Evolutionary conservation across 2,888 invertebrate species (phyloP).

Genomic region (Syrphus vitripennis): DNA sequence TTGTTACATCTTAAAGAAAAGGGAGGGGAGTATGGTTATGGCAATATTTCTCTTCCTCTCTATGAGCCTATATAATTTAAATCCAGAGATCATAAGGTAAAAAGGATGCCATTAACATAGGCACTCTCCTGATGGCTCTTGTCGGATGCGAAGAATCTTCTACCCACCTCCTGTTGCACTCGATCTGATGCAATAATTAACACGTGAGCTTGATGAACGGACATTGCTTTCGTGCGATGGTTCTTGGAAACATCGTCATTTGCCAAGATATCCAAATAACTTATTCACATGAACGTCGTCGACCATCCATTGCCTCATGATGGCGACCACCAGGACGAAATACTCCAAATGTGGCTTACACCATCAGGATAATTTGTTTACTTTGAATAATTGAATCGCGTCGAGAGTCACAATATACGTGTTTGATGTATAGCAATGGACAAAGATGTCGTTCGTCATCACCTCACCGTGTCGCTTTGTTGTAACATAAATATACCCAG

Average conservation of each 20-base stretch:
- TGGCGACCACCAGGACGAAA: conserved; percentile 31
- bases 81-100: conserved; percentile 68
- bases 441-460: conserved; percentile 47
- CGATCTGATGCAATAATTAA: conserved; percentile 70
- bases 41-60: background rate
- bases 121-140: background rate
- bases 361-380: conserved; percentile 67
- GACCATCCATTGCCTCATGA: background rate
- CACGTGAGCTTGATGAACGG: conserved; percentile 58
- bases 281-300: conserved; percentile 55
- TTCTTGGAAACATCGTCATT: conserved; percentile 56
- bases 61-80: conserved; percentile 51
- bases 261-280: conserved; percentile 45
- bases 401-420: background rate
- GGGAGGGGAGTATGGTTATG: background rate
- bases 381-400: conserved; percentile 65
- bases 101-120: conserved; percentile 62
- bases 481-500: background rate
- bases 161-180: conserved; percentile 29
- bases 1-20: background rate
- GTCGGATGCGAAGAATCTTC: background rate
- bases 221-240: conserved; percentile 41
- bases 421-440: background rate
- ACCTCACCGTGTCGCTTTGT: background rate
- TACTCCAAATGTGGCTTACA: conserved; percentile 24